Conservation (phyloP, 2,113 vertebrate genomes). For the Prunella himalayana region DNA sequence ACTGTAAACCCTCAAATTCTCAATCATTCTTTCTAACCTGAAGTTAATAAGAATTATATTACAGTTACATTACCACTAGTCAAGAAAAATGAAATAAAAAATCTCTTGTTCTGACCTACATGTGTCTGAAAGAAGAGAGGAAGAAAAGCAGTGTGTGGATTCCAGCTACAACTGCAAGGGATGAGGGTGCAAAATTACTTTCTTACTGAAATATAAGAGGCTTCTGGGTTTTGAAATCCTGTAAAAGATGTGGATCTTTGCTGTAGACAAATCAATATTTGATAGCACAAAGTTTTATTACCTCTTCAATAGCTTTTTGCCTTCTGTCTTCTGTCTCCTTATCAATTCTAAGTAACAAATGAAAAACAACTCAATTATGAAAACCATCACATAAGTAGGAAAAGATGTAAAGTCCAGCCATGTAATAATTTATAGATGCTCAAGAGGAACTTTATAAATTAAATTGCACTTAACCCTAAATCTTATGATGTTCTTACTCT, state of each 20-base stretch:
- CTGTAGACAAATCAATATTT: background rate
- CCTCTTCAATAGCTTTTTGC: conserved; percentile 95
- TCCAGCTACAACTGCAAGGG: background rate
- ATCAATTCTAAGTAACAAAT: conserved; percentile 81
- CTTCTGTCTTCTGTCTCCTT: conserved; percentile 90
- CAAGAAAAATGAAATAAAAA: background rate
- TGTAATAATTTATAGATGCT: background rate
- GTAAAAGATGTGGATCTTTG: fast-evolving
- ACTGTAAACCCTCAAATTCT: background rate
- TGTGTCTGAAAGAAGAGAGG: background rate
- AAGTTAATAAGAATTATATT: background rate
- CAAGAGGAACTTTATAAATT: background rate
- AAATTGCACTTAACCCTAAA: background rate
- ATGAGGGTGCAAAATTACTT: background rate
- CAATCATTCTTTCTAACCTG: background rate
- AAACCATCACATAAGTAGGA: conserved; percentile 27
- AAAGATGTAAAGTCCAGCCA: background rate
- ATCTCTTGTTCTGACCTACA: background rate
- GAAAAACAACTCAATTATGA: conserved; percentile 56
- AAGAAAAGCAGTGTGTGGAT: background rate
- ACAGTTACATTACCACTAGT: background rate
- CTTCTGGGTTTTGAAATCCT: background rate
- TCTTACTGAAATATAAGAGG: background rate
- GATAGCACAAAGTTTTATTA: conserved; percentile 57
- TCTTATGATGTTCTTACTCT: background rate